Base-by-base conservation (phyloP, 2,113 vertebrate genomes). In the Astur gentilis region DNA sequence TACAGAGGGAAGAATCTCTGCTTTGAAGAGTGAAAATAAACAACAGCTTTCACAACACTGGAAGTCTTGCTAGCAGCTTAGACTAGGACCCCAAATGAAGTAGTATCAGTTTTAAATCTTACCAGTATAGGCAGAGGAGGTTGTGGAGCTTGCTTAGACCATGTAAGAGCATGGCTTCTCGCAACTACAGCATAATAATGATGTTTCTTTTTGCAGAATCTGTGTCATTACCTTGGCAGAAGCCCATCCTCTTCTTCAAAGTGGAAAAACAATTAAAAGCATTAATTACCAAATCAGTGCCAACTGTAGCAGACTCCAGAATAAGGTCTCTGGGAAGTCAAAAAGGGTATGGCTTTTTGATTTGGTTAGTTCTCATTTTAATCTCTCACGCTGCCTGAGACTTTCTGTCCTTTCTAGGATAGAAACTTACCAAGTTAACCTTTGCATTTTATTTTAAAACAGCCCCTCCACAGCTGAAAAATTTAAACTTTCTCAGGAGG, bases 301-400 rank as follows among this genome's bases (percentile, higher is more conserved):
- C 47, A 98, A 98, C 93, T 99, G 99, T 97, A 99, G 99, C 97
- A 98, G 99, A 50, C 98, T 99, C 65, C 98, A 99, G 87, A 99
- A 99, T 97, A 99, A 99, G 97, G 99, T 99, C 25, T 99, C 99
- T 57, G 99, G 99, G 72, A 99, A 99, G 83, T 99, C 99, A 72
- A 99, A 99, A 97, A 97, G 99, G 98, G 99, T 99, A 98, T 83
- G 96, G 88, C 34, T 87, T 78, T 93, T 54, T 73, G 5, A 34
- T 83, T 61, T 47, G 15, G 2, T 66, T 77, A 40, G 5, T 38
- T 87, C 40, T 71, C 3, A 19, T 65, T 52, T 77, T 83, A 22
- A 17, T 49, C 16, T 79, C 38, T 83, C 44, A 21, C 4, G 9
- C 1, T 58, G n/a, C 36, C 32, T 18, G 6, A 73, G 44, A 76